Conservation (phyloP, 2,113 vertebrate species). For the Sinocyclocheilus anophthalmus region DNA sequence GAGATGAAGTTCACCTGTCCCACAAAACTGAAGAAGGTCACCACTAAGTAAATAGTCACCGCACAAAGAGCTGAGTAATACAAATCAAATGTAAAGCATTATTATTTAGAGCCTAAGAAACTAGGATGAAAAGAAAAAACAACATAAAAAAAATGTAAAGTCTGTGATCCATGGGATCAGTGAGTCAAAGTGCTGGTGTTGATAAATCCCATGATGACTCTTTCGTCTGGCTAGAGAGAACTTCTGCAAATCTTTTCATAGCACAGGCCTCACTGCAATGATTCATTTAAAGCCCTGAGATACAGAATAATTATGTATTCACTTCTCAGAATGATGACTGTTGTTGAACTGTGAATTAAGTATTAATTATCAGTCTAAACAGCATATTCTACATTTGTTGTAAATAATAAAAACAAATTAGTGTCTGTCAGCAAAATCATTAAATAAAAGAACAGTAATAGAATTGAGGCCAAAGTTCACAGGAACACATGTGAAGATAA, state of each 20-base stretch:
- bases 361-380: not conserved
- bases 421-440: not conserved
- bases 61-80: not conserved
- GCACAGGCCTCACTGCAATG: not conserved
- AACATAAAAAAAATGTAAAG: conserved; percentile 11
- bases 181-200: conserved; percentile 47
- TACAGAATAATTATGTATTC: not conserved
- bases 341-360: not conserved
- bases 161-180: conserved; percentile 23
- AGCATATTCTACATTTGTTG: not conserved
- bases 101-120: conserved; percentile 13
- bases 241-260: conserved; percentile 58
- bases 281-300: not conserved
- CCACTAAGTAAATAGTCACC: not conserved
- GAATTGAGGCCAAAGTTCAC: not conserved
- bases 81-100: not conserved
- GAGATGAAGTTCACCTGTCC: not conserved
- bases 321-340: not conserved
- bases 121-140: not conserved
- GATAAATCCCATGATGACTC: conserved; percentile 33
- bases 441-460: not conserved
- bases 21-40: not conserved
- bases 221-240: conserved; percentile 41
- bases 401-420: not conserved
- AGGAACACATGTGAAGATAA: not conserved